Conservation (phyloP, 2,797 vertebrate genomes). For the Holocentrus rufus region DNA sequence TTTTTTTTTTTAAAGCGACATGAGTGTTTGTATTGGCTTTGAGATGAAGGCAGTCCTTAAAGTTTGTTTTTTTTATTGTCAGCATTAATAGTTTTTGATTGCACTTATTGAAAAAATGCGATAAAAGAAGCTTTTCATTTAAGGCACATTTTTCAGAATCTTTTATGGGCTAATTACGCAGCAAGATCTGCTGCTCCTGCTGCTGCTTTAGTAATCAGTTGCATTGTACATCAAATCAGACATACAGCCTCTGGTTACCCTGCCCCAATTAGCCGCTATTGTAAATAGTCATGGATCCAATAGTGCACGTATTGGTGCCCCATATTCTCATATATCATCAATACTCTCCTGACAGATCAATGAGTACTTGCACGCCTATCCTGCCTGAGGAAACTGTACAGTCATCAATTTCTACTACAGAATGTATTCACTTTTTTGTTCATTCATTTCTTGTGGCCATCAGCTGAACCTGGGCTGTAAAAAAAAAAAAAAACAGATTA, state of each 20-base stretch:
- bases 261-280: constrained; percentile 51
- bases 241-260: constrained; percentile 31
- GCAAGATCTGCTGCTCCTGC: constrained; percentile 20
- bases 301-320: constrained; percentile 19
- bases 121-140: not conserved
- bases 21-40: constrained; percentile 32
- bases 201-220: not conserved
- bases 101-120: not conserved
- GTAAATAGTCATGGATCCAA: constrained; percentile 27
- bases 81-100: constrained; percentile 41
- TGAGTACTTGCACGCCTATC: constrained; percentile 13
- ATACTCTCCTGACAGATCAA: constrained; percentile 23
- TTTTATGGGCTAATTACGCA: constrained; percentile 23
- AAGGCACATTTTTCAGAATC: constrained; percentile 4
- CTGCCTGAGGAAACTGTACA: constrained; percentile 17
- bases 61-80: not conserved
- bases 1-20: too few relatives aligned
- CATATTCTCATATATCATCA: constrained; percentile 34
- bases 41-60: not conserved
- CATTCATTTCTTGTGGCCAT: not conserved
- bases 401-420: constrained; percentile 7
- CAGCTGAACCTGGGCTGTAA: not conserved
- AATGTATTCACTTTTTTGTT: not conserved
- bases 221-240: constrained; percentile 25
- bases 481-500: not conserved